Conservation (phyloP, 2,888 invertebrate species). For the Mylabris sibirica region DNA sequence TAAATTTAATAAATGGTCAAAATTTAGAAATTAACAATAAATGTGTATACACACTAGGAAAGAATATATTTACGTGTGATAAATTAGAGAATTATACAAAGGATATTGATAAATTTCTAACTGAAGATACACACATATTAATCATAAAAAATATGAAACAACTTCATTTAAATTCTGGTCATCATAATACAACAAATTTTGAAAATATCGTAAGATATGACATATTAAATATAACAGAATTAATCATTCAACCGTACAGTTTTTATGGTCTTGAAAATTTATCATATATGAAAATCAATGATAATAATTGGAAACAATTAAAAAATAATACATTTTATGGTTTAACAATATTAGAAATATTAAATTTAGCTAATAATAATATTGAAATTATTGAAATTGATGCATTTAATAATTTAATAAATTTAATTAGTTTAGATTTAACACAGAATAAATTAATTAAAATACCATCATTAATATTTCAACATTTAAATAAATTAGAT, state of each 20-base stretch:
- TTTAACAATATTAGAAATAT: slow-evolving; percentile 22
- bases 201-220: neutral
- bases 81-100: neutral
- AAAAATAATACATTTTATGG: slow-evolving; percentile 19
- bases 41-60: neutral
- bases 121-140: neutral
- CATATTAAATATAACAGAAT: neutral
- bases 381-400: slow-evolving; percentile 25
- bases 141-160: slow-evolving; percentile 9
- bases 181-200: neutral
- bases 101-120: neutral
- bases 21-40: slow-evolving; percentile 9
- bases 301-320: slow-evolving; percentile 19
- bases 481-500: slow-evolving; percentile 25
- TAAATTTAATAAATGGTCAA: neutral
- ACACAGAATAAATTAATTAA: slow-evolving; percentile 27
- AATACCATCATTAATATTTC: slow-evolving; percentile 25
- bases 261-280: neutral
- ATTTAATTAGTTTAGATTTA: slow-evolving; percentile 25
- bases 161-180: neutral
- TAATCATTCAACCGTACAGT: neutral
- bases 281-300: slow-evolving; percentile 7
- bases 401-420: slow-evolving; percentile 26
- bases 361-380: slow-evolving; percentile 30
- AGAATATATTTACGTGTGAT: neutral